phyloP scores from a whole-genome alignment of 2,113 vertebrate genomes.

The Charina bottae region DNA sequence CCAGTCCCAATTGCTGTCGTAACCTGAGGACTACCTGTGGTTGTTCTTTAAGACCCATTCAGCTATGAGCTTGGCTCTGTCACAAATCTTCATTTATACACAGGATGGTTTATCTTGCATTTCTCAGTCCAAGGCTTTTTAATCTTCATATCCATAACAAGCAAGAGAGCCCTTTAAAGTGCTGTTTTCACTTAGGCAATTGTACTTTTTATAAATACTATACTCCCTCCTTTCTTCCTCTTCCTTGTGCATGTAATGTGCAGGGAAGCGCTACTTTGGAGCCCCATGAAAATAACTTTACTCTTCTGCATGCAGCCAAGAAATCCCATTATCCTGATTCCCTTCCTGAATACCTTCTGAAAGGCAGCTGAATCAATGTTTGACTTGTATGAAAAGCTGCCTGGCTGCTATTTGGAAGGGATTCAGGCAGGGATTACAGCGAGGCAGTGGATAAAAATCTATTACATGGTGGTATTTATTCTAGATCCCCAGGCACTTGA shows the following conservation, averaged over 20 bases:
- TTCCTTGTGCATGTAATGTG: background rate
- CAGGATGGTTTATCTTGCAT: background rate
- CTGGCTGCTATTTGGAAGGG: conserved; percentile 67
- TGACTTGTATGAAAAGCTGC: conserved; percentile 67
- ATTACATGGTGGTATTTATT: conserved; percentile 69
- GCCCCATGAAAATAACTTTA: conserved; percentile 65
- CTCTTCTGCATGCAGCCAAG: conserved; percentile 56
- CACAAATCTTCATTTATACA: background rate
- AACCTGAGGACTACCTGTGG: background rate
- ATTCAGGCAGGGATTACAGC: conserved; percentile 70
- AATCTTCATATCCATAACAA: background rate
- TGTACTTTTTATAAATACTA: conserved; percentile 59
- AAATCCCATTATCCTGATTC: conserved; percentile 56
- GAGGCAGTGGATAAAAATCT: conserved; percentile 70
- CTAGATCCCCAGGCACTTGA: conserved; percentile 49
- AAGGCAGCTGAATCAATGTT: conserved; percentile 74
- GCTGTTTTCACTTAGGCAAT: conserved; percentile 61
- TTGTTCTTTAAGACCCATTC: background rate
- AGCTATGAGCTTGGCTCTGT: background rate
- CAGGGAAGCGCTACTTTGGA: conserved; percentile 17
- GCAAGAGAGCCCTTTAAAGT: conserved; percentile 18
- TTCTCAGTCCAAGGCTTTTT: background rate
- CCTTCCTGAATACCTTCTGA: conserved; percentile 37
- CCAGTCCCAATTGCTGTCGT: background rate
- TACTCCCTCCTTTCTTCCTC: background rate